A percentile compares a stretch with the other conserved stretches of the same genome.
phyloP scores from a whole-genome alignment of 2,888 invertebrate species.

The Sthenelais limicola region DNA sequence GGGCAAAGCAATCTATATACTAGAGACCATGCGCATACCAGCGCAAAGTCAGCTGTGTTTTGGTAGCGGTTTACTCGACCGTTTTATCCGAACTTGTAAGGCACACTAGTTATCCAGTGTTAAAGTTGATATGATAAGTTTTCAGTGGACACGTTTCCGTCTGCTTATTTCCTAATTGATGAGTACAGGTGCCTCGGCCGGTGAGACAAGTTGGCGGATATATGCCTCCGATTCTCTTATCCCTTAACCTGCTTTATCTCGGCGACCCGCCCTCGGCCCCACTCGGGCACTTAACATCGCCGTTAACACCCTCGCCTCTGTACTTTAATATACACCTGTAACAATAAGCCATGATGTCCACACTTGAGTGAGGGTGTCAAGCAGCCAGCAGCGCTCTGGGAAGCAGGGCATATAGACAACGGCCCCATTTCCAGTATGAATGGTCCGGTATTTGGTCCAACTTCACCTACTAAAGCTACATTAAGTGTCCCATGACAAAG shows the following conservation, averaged over 20 bases:
- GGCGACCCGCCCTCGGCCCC: background rate
- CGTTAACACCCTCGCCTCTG: background rate
- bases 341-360: conserved; percentile 35
- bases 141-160: conserved; percentile 16
- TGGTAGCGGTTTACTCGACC: conserved; percentile 33
- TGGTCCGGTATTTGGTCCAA: too few relatives aligned
- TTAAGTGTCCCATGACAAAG: too few relatives aligned
- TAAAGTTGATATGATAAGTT: conserved; percentile 19
- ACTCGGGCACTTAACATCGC: conserved; percentile 6
- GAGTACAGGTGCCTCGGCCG: conserved; percentile 15
- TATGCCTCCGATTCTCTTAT: too few relatives aligned
- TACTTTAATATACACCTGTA: conserved; percentile 10
- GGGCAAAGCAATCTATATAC: too few relatives aligned
- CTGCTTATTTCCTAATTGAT: conserved; percentile 38
- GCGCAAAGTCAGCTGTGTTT: too few relatives aligned
- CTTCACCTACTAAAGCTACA: too few relatives aligned
- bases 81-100: too few relatives aligned
- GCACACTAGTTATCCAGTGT: conserved; percentile 12
- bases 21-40: too few relatives aligned
- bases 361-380: background rate
- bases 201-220: conserved; percentile 3
- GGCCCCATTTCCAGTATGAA: too few relatives aligned
- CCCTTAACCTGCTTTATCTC: too few relatives aligned
- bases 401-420: too few relatives aligned
- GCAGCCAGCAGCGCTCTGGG: too few relatives aligned